These are phyloP conservation scores for Lasiurus cinereus DNA, from an alignment of 2,113 vertebrate species.

Conservation along the genomic window DNA sequence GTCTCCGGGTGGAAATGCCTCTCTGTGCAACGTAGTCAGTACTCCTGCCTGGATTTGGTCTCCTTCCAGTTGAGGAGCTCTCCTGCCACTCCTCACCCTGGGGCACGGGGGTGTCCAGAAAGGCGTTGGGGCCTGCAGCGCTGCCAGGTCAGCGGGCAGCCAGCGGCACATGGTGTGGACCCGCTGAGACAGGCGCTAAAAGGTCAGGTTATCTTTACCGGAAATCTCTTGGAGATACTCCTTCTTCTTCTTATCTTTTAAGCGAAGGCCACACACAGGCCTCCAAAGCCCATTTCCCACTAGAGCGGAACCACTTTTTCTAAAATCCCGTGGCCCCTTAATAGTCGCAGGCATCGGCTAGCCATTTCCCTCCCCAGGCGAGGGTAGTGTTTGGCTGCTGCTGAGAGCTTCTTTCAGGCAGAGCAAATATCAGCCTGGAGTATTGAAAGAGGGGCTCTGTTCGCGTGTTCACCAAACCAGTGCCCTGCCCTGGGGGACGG, in stretches of 20 bases:
- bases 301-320: background rate
- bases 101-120: background rate
- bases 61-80: background rate
- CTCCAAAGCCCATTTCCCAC: background rate
- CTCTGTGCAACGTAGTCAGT: background rate
- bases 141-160: background rate
- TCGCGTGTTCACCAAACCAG: background rate
- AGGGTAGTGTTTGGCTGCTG: too few relatives aligned
- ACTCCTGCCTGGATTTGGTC: background rate
- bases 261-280: background rate
- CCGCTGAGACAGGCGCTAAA: fast-evolving
- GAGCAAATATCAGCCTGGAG: background rate
- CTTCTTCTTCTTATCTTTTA: background rate
- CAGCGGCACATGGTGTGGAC: background rate
- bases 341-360: background rate
- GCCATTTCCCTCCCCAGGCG: background rate
- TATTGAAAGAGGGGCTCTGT: background rate
- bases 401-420: background rate
- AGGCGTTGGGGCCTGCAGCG: background rate
- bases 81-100: background rate
- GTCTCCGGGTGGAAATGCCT: background rate
- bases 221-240: background rate
- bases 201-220: background rate
- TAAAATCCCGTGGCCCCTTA: background rate
- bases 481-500: fast-evolving